Evolutionary conservation across 92 coral and sea anemone species (phyloP), one percentile per base, ranked within the genome.

Genomic region (Bergia puertoricense): DNA sequence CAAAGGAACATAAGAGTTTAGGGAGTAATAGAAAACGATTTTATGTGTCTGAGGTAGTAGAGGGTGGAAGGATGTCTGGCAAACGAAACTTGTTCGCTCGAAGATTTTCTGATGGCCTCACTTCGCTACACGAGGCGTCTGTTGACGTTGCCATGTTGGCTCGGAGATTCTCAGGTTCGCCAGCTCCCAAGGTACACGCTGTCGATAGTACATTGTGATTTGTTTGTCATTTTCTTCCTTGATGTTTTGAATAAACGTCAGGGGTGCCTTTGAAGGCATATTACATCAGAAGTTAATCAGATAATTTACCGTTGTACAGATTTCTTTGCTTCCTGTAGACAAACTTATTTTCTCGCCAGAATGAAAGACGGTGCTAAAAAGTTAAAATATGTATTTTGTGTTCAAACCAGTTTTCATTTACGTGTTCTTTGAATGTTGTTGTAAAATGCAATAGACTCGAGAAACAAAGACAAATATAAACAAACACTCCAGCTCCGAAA

Each of bases 1-100:
- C 44, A 84, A 83, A 67, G 57, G 40, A 15, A 69, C 66, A 84
- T 9, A 10, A 7, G 42, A 38, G 56, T 73, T 4, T 42, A 37
- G 67, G 76, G 13, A 84, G 67, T 11, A 51, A 69, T 16, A 67
- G 86, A n/a, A 82, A 68, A 43, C 22, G 41, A 43, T 40, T 66
- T 30, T 45, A 65, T 6, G 41, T 14, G 71, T 39, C 46, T 22
- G 85, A 41, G 50, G 48, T 43, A 36, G 76, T 44, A 11, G 16
- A 23, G 57, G 8, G n/a, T 44, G n/a, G 16, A 36, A 68, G 0
- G 57, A 84, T 84, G 87, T 23, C 77, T 7, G 68, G 65, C 56
- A 84, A 73, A 84, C 87, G 79, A 14, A 84, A 56, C 9, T 39
- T 71, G 51, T 84, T 84, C 66, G 87, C 87, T 36, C 87, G 87